Percentiles rank a stretch among this genome's conserved stretches.
Evolutionary conservation across 2,888 invertebrate genomes (phyloP).

Genomic region (Schizotus pectinicornis): DNA sequence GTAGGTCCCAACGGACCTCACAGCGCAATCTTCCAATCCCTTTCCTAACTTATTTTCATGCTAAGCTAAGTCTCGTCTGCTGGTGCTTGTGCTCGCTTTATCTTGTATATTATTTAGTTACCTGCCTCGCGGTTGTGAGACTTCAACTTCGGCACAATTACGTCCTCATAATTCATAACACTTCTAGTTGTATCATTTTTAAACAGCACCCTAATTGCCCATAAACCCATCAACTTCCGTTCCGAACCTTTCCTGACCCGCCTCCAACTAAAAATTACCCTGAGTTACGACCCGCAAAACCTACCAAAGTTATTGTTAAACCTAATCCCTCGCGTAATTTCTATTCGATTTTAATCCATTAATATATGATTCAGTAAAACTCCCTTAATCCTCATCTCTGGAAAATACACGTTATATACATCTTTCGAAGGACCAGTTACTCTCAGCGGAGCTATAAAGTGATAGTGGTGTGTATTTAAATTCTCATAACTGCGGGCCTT

Average conservation of each 20-base stretch:
- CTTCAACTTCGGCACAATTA: constrained; percentile 33
- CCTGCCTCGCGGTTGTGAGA: constrained; percentile 40
- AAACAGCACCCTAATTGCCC: no score
- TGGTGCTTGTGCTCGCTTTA: constrained; percentile 46
- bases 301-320: constrained; percentile 9
- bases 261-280: no score
- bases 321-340: constrained; percentile 34
- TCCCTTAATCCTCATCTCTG: constrained; percentile 39
- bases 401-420: constrained; percentile 42
- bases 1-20: constrained; percentile 47
- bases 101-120: constrained; percentile 50
- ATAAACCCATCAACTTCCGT: no score
- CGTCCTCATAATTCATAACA: no score
- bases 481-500: constrained; percentile 48
- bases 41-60: constrained; percentile 49
- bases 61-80: constrained; percentile 46
- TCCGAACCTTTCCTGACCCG: no score
- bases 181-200: no score
- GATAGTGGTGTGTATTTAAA: constrained; percentile 49
- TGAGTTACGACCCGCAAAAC: no score
- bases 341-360: constrained; percentile 42
- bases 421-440: constrained; percentile 45
- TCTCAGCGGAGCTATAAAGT: constrained; percentile 43
- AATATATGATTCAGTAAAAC: constrained; percentile 43
- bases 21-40: constrained; percentile 53